Evolutionary conservation across 2,888 invertebrate genomes (phyloP), one percentile per base, ranked within the genome.

Genomic region (Notodonta ziczac): DNA sequence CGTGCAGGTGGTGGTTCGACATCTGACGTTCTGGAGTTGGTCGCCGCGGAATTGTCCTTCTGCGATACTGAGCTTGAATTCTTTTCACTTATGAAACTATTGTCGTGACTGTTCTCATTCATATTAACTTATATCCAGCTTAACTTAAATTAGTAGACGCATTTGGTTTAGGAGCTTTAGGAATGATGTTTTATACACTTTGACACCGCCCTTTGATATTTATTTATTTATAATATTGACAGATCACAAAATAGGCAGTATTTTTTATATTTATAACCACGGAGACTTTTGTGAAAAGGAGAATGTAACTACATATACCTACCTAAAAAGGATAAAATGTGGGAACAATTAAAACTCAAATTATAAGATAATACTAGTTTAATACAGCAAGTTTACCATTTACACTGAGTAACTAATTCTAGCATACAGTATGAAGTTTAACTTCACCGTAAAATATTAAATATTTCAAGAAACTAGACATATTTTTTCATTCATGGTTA

Each of bases 371-470:
- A 84, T 87, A 86, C 88, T 90, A 91, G 81, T 91, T 91, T 92
- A 92, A 89, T 92, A 91, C 89, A 90, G 77, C 87, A 87, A 85
- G 83, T 85, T 86, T 82, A 89, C 83, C 81, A 90, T 87, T 87
- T 89, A 89, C 85, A 91, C 83, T 85, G 82, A 83, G 78, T 78
- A 75, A 77, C 82, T 86, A 85, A 77, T 69, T 79, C 84, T 86
- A 77, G 66, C 75, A 79, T 85, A 83, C 83, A 87, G 81, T 74
- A 77, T 81, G 87, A 91, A 91, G 90, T 90, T 86, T 83, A 65
- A 91, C 91, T 87, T 87, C 90, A 86, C 81, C 61, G 55, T 69
- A 69, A 81, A 80, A 70, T 83, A 83, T 81, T 67, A 75, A 44
- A 77, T 78, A 77, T 74, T 69, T 66, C 66, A 68, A 63, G 70